Evolutionary conservation across 1,140 invertebrate genomes (phyloP), one percentile per base, ranked within the genome.

Genomic region (Drosophila sechellia): DNA sequence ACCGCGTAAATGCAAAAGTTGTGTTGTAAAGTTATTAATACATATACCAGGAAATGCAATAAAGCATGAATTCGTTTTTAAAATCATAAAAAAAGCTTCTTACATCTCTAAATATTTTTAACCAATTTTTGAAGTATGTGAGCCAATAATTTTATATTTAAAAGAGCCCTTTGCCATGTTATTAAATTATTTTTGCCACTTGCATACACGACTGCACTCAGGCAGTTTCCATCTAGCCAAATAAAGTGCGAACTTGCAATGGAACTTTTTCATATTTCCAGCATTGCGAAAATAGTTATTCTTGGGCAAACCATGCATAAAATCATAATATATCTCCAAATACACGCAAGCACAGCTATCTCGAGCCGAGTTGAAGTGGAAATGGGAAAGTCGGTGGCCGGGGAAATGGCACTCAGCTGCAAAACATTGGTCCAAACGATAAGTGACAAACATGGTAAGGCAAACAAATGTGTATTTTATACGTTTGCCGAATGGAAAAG

Each of bases 381-480:
- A 58, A 60, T 39, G 39, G 59, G 79, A 35, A 58, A 54, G 50
- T 57, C 31, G 64, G 48, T 25, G 59, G 69, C 45, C 46, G 49
- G 56, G 69, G 42, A 45, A 61, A 50, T 66, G 52, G 66, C 63
- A 68, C 66, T 80, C 78, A 61, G 52, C 68, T 78, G 68, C 68
- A 46, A 74, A 63, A 81, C 79, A 71, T 79, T 78, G 78, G 74
- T 52, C 70, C 81, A 66, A 81, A 87, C 79, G 83, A 86, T 87
- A 86, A 86, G 83, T 86, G 83, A 86, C 83, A 86, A 83, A 86
- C 60, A 87, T 87, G 83, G 83, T 87, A 69, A 79, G 83, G 70
- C 79, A 79, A 81, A 79, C 79, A 87, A 89, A 89, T 87, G 79
- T 87, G 68, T 79, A 77, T 83, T 83, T 87, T 87, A 87, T 85